Conservation (phyloP, 1,140 invertebrate genomes). For the Pseudomyrmex sp. region DNA sequence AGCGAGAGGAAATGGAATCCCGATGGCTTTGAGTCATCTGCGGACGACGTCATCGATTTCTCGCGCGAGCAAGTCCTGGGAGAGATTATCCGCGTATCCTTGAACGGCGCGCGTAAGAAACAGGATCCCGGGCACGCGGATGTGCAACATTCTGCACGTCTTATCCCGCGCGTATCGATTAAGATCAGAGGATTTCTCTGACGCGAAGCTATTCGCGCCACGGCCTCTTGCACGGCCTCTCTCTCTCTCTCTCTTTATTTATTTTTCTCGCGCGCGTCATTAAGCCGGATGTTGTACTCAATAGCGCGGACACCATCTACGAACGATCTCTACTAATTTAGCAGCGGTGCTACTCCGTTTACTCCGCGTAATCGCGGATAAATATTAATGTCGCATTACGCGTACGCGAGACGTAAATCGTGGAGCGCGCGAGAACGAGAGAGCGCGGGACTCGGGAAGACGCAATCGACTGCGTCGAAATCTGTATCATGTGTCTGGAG, state of each 20-base stretch:
- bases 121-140: constrained; percentile 44
- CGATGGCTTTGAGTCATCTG: constrained; percentile 56
- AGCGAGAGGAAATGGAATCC: constrained; percentile 29
- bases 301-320: constrained; percentile 7
- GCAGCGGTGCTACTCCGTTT: constrained; percentile 22
- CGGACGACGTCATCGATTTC: constrained; percentile 63
- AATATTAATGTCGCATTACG: constrained; percentile 64
- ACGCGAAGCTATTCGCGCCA: constrained; percentile 50
- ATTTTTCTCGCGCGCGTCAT: constrained; percentile 45
- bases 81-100: constrained; percentile 57
- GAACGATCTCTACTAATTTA: constrained; percentile 29
- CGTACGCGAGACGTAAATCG: constrained; percentile 42
- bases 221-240: constrained; percentile 29
- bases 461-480: constrained; percentile 35
- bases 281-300: constrained; percentile 54
- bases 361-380: constrained; percentile 60
- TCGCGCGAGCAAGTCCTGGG: constrained; percentile 14
- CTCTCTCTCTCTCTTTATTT: not conserved
- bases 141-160: constrained; percentile 23
- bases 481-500: constrained; percentile 4
- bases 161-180: constrained; percentile 60
- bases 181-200: constrained; percentile 64
- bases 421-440: constrained; percentile 18
- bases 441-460: not conserved
- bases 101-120: constrained; percentile 21